These are phyloP conservation scores for Pristionchus exspectatus DNA, from an alignment of 2,888 invertebrate genomes.

Conservation along the genomic window DNA sequence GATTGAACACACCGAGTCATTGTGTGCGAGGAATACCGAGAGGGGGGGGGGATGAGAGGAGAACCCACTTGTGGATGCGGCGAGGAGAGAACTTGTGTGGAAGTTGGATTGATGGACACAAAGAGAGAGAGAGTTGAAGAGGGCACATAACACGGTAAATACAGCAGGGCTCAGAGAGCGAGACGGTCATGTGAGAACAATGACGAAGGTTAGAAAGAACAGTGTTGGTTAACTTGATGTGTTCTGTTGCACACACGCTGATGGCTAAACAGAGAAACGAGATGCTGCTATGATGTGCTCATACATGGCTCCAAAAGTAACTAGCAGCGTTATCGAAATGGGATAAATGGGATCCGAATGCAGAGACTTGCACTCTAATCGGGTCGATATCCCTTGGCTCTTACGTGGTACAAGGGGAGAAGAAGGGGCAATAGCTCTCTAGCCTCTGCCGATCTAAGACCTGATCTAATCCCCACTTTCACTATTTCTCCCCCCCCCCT, in stretches of 20 bases:
- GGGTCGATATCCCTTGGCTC: slow-evolving; percentile 33
- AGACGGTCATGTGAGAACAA: not conserved
- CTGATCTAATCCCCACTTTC: slow-evolving; percentile 29
- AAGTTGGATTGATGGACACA: slow-evolving; percentile 11
- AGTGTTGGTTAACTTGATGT: not conserved
- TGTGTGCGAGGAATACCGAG: not conserved
- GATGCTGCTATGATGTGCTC: not conserved
- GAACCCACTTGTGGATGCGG: slow-evolving; percentile 10
- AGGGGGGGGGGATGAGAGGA: not conserved
- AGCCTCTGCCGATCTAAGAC: slow-evolving; percentile 46
- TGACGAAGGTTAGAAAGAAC: not conserved
- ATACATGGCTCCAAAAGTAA: not conserved
- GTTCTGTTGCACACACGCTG: too few relatives aligned
- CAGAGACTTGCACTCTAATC: slow-evolving; percentile 6
- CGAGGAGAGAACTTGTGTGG: not conserved
- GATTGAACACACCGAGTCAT: slow-evolving; percentile 20
- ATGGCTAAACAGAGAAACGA: too few relatives aligned
- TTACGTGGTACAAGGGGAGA: slow-evolving; percentile 1
- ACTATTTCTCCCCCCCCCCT: slow-evolving; percentile 20
- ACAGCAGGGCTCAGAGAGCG: not conserved
- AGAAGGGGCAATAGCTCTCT: slow-evolving; percentile 13
- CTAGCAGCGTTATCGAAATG: not conserved
- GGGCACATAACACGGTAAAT: slow-evolving; percentile 20
- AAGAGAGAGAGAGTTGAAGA: not conserved
- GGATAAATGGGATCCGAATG: not conserved